Percentiles rank a stretch among this genome's conserved stretches.
These are phyloP conservation scores for Oryzias dopingdopingensis DNA, from an alignment of 2,797 vertebrate species.

Conservation along the genomic window DNA sequence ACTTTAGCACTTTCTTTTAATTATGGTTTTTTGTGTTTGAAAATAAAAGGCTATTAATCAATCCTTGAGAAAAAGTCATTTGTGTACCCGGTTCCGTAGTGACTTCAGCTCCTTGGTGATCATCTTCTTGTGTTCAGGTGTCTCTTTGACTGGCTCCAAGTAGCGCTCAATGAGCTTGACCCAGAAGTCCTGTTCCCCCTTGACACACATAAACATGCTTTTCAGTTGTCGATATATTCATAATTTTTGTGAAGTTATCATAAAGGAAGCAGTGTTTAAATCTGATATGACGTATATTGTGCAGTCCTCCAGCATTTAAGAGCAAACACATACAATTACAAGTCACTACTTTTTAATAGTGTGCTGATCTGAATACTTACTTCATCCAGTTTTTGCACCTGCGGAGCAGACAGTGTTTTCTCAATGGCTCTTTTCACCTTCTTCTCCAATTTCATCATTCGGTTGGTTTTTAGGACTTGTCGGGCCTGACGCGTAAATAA, in stretches of 20 bases:
- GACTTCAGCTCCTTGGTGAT: conserved; percentile 77
- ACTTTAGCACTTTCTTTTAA: no score
- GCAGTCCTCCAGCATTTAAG: no score
- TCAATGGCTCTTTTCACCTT: conserved; percentile 73
- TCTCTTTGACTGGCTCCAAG: conserved; percentile 67
- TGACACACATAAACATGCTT: conserved; percentile 12
- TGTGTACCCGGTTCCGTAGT: conserved; percentile 78
- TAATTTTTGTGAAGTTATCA: no score
- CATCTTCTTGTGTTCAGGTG: conserved; percentile 53
- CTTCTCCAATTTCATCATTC: conserved; percentile 56
- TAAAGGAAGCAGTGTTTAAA: no score
- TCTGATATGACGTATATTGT: no score
- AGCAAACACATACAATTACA: neutral
- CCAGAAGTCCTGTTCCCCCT: conserved; percentile 81
- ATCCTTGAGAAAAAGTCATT: neutral
- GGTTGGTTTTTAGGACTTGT: conserved; percentile 70
- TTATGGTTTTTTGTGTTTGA: no score
- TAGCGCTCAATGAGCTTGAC: conserved; percentile 76
- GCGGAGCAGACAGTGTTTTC: conserved; percentile 77
- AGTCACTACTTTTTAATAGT: no score
- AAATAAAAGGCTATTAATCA: no score
- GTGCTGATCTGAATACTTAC: conserved; percentile 46
- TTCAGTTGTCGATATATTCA: no score
- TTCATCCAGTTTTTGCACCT: conserved; percentile 68
- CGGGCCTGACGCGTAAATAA: conserved; percentile 51